Percentiles rank a stretch among this genome's conserved stretches.
phyloP scores from a whole-genome alignment of 2,888 invertebrate species.

The Leistus spinibarbis region DNA sequence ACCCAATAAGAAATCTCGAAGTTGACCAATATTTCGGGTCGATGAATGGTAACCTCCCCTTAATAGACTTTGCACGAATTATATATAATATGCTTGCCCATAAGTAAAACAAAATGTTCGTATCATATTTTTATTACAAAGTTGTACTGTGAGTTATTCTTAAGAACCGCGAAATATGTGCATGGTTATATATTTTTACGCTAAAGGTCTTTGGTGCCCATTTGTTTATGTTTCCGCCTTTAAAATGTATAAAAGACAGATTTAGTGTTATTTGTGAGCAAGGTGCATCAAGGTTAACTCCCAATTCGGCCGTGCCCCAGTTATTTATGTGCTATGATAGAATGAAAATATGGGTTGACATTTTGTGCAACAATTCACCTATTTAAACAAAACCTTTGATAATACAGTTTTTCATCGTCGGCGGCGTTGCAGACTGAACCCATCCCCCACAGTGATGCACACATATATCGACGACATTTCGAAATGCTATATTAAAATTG shows the following conservation, averaged over 20 bases:
- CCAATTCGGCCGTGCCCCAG: neutral
- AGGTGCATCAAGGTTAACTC: neutral
- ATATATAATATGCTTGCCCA: too few species aligned
- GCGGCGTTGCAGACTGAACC: neutral
- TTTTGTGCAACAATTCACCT: neutral
- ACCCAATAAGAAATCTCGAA: too few species aligned
- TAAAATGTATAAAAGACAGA: neutral
- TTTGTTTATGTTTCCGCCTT: neutral
- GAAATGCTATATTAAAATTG: neutral
- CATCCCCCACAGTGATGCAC: neutral
- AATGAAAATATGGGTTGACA: slow-evolving; percentile 23
- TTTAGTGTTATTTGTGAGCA: neutral
- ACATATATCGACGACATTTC: neutral
- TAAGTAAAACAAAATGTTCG: neutral
- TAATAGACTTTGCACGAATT: too few species aligned
- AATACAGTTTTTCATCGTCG: neutral
- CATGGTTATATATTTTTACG: neutral
- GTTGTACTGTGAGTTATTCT: neutral
- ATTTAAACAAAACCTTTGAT: neutral
- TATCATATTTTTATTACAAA: neutral
- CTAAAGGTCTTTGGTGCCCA: neutral
- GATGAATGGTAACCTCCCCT: too few species aligned
- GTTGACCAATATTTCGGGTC: too few species aligned
- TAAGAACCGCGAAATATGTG: neutral
- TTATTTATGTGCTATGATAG: slow-evolving; percentile 19